Evolutionary conservation across 2,113 vertebrate species (phyloP), one percentile per base, ranked within the genome.

Genomic region (Scartelaos histophorus): DNA sequence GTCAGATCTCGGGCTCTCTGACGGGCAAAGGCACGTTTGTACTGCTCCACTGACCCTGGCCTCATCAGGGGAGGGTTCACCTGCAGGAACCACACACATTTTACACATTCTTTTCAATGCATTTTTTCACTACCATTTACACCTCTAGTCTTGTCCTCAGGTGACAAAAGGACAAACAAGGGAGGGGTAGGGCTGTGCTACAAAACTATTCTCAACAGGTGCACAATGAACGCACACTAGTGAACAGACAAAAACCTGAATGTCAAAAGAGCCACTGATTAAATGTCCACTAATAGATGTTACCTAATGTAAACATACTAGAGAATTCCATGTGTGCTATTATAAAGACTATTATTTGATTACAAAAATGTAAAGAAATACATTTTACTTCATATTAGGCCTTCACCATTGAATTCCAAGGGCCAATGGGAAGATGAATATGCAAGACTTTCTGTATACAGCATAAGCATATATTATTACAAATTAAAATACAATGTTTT

Each of bases 1-100:
- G 95, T 95, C 66, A 99, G 93, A 85, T 99, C 97, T 54, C 93
- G 93, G 17, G 96, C 97, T 84, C 97, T 93, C 88, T 99, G 97
- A 56, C 91, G 92, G 49, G 95, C 97, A 86, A 98, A 95, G 0
- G 94, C 96, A 78, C 96, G 94, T 83, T 95, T 96, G 79, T 95
- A 97, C 71, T 97, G 91, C 78, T 99, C 96, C 75, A 96, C 85
- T 29, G 94, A 92, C 51, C 95, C 92, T 7, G 95, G 95, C 49
- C 93, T 93, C 80, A 94, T 74, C 54, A 94, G 87, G 62, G 97
- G 95, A 54, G 94, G 90, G 70, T 94, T 96, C 34, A 97, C 97
- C 98, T 99, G 80, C n/a, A 69, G 80, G 22, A 56, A 21, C 60
- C 5, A 19, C 22, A 35, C 12, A 24, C 24, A 29, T 61, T 61